Base-by-base conservation (phyloP, 1,140 invertebrate genomes). In the Pomacea maculata region DNA sequence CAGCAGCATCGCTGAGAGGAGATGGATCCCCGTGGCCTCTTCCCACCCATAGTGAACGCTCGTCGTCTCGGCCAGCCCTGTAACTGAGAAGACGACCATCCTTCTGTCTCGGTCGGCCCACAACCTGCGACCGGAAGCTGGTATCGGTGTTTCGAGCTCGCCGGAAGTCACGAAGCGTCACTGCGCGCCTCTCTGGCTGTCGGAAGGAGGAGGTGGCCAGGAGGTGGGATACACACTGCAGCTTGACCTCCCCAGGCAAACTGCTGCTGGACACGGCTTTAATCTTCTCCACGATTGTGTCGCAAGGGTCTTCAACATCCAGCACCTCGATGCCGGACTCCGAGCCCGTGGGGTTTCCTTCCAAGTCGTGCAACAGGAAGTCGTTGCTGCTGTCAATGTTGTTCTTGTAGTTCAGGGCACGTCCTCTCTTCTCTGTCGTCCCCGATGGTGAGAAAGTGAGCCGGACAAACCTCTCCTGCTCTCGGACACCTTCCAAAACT, bases 321-420 rank as follows among this genome's bases (percentile, higher is more conserved):
- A 63, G 54, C 25, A 82, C 77, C 21, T 82, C 81, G 34, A 82
- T 82, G 11, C 81, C 81, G 0, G 81, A 82, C 34, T 82, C 81
- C 5, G 77, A 79, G 25, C 78, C 81, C 7, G 81, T 68, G 9
- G 45, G 15, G 17, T 52, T 52, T 52, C 57, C 21, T 0, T 80
- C 61, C 11, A 70, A 61, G 70, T 45, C 63, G 21, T 70, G 21
- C n/a, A 64, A 21, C 34, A 54, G 52, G 45, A 78, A 21, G 67
- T 78, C 72, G 72, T 6, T 6, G 34, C 34, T 45, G 34, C 72
- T 78, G 45, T 78, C 76, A 7, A 70, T 14, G 1, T 65, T 78
- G 65, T 78, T 65, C 17, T 78, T 65, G 29, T 25, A 70, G 10
- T 7, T 21, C 12, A 45, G 17, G 0, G 63, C 8, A 54, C 65